Evolutionary conservation across 2,113 vertebrate species (phyloP).

Genomic region (Telmatochromis sp.): DNA sequence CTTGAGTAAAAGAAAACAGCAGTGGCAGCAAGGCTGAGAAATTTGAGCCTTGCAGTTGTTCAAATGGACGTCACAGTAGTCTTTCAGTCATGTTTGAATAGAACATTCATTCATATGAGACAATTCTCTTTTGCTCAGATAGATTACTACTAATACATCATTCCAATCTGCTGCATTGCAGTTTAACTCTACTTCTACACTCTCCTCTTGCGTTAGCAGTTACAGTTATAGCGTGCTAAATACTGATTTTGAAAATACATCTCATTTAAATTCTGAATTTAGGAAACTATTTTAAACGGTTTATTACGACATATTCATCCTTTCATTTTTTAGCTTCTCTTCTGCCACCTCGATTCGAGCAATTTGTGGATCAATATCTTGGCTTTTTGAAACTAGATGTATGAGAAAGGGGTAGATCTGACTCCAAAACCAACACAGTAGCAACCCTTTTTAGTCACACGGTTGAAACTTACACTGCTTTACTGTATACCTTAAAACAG

Average conservation of each 20-base stretch:
- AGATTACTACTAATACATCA: neutral
- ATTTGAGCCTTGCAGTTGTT: neutral
- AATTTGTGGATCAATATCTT: neutral
- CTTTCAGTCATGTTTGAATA: neutral
- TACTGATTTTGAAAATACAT: neutral
- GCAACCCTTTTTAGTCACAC: neutral
- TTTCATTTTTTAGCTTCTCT: neutral
- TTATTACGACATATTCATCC: neutral
- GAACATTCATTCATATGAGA: neutral
- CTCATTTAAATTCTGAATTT: neutral
- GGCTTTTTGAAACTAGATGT: neutral
- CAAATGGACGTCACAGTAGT: neutral
- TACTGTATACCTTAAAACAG: neutral
- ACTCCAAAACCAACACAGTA: neutral
- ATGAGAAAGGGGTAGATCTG: neutral
- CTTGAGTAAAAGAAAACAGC: neutral
- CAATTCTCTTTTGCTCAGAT: neutral
- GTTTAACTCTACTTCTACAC: neutral
- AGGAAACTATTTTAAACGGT: neutral
- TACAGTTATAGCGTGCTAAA: neutral
- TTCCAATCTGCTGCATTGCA: neutral
- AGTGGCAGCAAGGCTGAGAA: neutral
- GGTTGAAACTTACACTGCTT: neutral
- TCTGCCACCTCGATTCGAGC: neutral
- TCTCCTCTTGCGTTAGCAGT: neutral